Percentiles rank a stretch among this genome's conserved stretches.
Conservation (phyloP, 2,797 vertebrate genomes). For the Coccyzus lansbergi region DNA sequence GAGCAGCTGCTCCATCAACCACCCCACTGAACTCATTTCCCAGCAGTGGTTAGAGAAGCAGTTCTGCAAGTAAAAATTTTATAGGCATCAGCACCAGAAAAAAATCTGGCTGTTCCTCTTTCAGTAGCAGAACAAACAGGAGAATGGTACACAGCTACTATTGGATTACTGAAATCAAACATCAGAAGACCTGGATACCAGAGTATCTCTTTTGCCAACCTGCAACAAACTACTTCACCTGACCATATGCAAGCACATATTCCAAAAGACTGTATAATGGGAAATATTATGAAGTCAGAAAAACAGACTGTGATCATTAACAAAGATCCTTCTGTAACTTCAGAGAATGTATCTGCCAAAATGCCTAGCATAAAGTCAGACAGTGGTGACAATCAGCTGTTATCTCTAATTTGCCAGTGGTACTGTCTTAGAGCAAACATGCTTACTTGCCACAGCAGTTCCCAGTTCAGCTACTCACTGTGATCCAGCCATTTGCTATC, state of each 20-base stretch:
- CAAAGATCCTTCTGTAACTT: background rate
- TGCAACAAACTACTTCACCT: background rate
- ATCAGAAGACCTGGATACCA: background rate
- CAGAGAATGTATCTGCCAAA: background rate
- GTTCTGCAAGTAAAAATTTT: conserved; percentile 54
- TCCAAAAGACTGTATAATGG: background rate
- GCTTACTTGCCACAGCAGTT: background rate
- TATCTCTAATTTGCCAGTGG: background rate
- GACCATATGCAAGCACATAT: background rate
- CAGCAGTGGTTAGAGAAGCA: conserved; percentile 67
- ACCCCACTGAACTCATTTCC: conserved; percentile 68
- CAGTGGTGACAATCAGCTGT: background rate
- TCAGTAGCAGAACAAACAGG: background rate
- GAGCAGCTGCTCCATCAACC: conserved; percentile 68
- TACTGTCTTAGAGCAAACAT: background rate
- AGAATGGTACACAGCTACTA: background rate
- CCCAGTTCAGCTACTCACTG: background rate
- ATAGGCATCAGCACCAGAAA: conserved; percentile 56
- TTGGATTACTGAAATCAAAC: background rate
- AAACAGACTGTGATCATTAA: background rate
- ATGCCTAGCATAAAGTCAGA: background rate
- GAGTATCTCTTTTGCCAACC: background rate
- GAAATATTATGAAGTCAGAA: background rate
- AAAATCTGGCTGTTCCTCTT: conserved; percentile 28
- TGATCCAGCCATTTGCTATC: background rate